These are phyloP conservation scores for Yasuhikotakia modesta DNA, from an alignment of 2,797 vertebrate genomes.

Conservation along the genomic window DNA sequence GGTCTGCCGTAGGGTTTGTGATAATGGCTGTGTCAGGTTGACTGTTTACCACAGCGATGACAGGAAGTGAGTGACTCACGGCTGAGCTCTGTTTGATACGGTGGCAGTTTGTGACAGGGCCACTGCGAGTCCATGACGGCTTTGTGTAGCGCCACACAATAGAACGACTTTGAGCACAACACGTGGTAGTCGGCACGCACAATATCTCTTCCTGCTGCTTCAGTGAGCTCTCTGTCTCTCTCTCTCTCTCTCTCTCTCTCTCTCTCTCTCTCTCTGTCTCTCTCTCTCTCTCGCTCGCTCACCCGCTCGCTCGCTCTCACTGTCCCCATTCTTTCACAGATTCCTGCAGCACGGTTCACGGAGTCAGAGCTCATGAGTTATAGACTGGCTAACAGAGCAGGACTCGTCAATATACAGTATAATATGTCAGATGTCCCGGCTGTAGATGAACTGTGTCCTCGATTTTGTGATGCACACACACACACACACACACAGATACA, in stretches of 20 bases:
- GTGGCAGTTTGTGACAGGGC: neutral
- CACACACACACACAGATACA: too few relatives aligned
- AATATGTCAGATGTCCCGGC: neutral
- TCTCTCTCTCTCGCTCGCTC: neutral
- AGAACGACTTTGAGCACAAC: neutral
- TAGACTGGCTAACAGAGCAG: slow-evolving; percentile 1
- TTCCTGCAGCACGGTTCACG: neutral
- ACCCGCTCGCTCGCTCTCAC: neutral
- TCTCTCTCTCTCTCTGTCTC: neutral
- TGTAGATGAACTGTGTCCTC: neutral
- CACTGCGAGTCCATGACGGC: neutral
- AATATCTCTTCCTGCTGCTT: neutral
- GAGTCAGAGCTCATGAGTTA: slow-evolving; percentile 1
- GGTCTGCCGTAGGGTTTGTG: neutral
- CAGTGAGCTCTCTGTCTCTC: neutral
- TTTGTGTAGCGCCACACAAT: neutral
- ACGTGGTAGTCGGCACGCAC: slow-evolving; percentile 8
- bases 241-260: neutral
- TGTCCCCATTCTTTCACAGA: slow-evolving; percentile 9
- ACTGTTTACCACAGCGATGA: neutral
- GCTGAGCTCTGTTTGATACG: neutral
- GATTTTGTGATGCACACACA: too few relatives aligned
- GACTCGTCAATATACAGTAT: neutral
- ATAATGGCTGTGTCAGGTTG: neutral
- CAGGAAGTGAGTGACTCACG: slow-evolving; percentile 15